These are phyloP conservation scores for Styela clava DNA, from an alignment of 23 tunicate genomes.

Conservation along the genomic window DNA sequence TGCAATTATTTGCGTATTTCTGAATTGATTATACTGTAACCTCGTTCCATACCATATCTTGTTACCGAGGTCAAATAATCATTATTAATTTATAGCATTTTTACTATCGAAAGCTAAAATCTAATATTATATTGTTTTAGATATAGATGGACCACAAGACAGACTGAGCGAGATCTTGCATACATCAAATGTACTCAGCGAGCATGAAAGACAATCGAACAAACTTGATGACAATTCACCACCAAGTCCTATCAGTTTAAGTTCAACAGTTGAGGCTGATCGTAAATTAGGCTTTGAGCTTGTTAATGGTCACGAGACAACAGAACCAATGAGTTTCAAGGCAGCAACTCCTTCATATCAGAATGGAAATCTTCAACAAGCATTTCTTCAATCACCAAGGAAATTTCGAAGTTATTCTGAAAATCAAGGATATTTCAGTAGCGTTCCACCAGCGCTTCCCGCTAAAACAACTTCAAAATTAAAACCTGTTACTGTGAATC, in stretches of 20 bases:
- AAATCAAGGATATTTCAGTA: background rate
- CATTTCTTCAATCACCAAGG: slow-evolving; percentile 18
- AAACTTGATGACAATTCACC: background rate
- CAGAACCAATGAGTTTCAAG: background rate
- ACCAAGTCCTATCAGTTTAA: slow-evolving; percentile 11
- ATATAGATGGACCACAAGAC: background rate
- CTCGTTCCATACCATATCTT: too few species aligned
- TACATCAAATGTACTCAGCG: background rate
- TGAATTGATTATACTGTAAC: too few species aligned
- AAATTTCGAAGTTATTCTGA: background rate
- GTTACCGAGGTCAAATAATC: too few species aligned
- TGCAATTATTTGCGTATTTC: too few species aligned
- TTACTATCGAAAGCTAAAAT: background rate
- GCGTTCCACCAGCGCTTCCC: slow-evolving; percentile 28
- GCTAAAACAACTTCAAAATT: slow-evolving; percentile 3
- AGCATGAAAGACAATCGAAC: background rate
- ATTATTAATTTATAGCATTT: background rate
- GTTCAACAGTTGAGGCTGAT: background rate
- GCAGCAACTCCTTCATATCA: background rate
- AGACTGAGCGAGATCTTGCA: background rate
- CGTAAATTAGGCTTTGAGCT: background rate
- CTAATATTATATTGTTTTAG: background rate
- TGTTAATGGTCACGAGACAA: background rate
- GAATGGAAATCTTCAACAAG: slow-evolving; percentile 1
- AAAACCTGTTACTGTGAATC: slow-evolving; percentile 21